A percentile compares a stretch with the other conserved stretches of the same genome.
Evolutionary conservation across 2,797 vertebrate species (phyloP).

Genomic region (Sebastes itinus): DNA sequence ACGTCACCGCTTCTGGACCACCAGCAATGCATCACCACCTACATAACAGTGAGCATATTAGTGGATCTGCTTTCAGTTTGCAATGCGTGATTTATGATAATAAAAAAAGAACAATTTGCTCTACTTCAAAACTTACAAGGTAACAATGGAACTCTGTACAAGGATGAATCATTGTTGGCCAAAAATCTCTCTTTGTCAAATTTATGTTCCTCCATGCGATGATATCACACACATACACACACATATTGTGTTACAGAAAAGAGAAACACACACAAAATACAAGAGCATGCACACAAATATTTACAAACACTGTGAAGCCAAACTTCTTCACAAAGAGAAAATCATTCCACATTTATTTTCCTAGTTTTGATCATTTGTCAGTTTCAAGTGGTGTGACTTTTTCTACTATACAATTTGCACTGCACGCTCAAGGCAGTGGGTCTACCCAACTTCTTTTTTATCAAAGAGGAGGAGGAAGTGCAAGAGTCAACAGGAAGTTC

Average conservation of each 20-base stretch:
- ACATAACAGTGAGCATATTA: slow-evolving; percentile 2
- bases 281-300: background rate
- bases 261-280: background rate
- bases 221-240: slow-evolving; percentile 20
- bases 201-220: slow-evolving; percentile 1
- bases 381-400: slow-evolving; percentile 59
- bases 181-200: slow-evolving; percentile 29
- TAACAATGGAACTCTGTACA: slow-evolving; percentile 42
- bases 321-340: slow-evolving; percentile 26
- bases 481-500: slow-evolving; percentile 84
- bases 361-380: slow-evolving; percentile 56
- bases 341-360: slow-evolving; percentile 61
- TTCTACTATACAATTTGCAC: slow-evolving; percentile 61
- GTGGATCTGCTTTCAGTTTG: slow-evolving; percentile 6
- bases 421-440: slow-evolving; percentile 70
- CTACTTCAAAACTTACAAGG: slow-evolving; percentile 9
- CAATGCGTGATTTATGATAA: slow-evolving; percentile 10
- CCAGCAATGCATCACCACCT: slow-evolving; percentile 23
- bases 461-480: slow-evolving; percentile 84
- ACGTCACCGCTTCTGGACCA: slow-evolving; percentile 29
- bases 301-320: background rate
- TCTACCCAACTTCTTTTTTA: slow-evolving; percentile 79
- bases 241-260: slow-evolving; percentile 1
- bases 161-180: slow-evolving; percentile 3
- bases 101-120: slow-evolving; percentile 13